Evolutionary conservation across 2,888 invertebrate genomes (phyloP).

Genomic region (Pachymerium ferrugineum): DNA sequence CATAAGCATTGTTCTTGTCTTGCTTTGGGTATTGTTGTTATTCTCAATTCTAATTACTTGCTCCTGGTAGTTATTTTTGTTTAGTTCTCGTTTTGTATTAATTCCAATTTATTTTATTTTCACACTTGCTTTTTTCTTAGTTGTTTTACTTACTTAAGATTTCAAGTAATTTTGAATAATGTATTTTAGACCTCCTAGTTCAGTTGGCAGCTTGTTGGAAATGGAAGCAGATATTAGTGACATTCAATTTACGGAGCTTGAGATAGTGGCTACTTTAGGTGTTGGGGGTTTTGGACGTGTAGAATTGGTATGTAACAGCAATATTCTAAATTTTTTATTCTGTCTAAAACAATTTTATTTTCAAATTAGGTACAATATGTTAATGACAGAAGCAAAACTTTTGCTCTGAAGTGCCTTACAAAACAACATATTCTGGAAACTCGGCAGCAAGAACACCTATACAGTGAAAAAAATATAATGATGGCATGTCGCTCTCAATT

Average conservation of each 20-base stretch:
- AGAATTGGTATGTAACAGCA: slow-evolving; percentile 57
- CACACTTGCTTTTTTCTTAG: not conserved
- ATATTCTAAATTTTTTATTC: not conserved
- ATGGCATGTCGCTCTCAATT: slow-evolving; percentile 67
- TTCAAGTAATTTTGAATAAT: not conserved
- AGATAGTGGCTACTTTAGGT: slow-evolving; percentile 76
- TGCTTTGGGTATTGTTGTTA: too few species aligned
- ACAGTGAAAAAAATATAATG: slow-evolving; percentile 79
- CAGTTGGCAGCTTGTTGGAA: not conserved
- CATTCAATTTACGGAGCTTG: slow-evolving; percentile 69
- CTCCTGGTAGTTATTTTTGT: too few species aligned
- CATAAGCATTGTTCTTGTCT: too few species aligned
- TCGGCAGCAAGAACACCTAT: slow-evolving; percentile 81
- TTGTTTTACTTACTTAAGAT: not conserved
- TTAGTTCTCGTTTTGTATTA: too few species aligned
- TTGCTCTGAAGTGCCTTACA: slow-evolving; percentile 81
- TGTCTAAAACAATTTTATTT: not conserved
- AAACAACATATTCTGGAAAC: slow-evolving; percentile 84
- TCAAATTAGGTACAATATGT: slow-evolving; percentile 37
- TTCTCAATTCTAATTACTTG: too few species aligned
- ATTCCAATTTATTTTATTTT: not conserved
- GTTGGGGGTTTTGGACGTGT: slow-evolving; percentile 90
- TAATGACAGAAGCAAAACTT: slow-evolving; percentile 54
- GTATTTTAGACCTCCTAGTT: slow-evolving; percentile 21
- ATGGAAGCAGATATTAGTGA: slow-evolving; percentile 54